Evolutionary conservation across 2,888 invertebrate species (phyloP).

Genomic region (Pachymerium ferrugineum): DNA sequence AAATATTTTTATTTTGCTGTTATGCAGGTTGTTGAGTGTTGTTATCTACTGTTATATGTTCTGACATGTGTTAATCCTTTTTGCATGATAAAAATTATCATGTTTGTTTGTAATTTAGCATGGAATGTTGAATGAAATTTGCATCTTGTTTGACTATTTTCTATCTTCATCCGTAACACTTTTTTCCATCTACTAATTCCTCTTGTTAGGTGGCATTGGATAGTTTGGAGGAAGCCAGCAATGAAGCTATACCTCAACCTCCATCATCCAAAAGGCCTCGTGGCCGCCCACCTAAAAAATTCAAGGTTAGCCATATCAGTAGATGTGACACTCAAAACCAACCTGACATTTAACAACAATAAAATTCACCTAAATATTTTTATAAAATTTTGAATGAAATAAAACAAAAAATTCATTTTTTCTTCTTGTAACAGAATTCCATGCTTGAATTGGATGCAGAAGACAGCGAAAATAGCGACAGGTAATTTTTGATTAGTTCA

Average conservation of each 20-base stretch:
- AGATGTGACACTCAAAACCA: background rate
- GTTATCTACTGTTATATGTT: background rate
- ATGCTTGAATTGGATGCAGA: conserved; percentile 14
- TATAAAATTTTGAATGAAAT: background rate
- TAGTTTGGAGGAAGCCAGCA: conserved; percentile 27
- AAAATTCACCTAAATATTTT: too few species aligned
- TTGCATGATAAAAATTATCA: background rate
- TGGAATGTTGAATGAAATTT: background rate
- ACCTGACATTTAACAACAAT: too few species aligned
- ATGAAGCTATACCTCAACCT: background rate
- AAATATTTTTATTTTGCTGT: background rate
- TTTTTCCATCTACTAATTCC: conserved; percentile 15
- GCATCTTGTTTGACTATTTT: too few species aligned
- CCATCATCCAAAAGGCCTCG: conserved; percentile 25
- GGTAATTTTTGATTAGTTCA: background rate
- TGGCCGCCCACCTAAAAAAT: conserved; percentile 31
- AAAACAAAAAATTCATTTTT: background rate
- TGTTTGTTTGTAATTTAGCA: background rate
- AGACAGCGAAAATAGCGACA: conserved; percentile 9
- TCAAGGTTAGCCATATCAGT: conserved; percentile 23
- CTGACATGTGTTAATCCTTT: background rate
- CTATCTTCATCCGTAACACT: background rate
- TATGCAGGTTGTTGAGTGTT: background rate
- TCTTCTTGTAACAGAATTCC: background rate
- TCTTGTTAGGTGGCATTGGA: conserved; percentile 29